phyloP scores from a whole-genome alignment of 2,797 vertebrate species.

The Avahi laniger region DNA sequence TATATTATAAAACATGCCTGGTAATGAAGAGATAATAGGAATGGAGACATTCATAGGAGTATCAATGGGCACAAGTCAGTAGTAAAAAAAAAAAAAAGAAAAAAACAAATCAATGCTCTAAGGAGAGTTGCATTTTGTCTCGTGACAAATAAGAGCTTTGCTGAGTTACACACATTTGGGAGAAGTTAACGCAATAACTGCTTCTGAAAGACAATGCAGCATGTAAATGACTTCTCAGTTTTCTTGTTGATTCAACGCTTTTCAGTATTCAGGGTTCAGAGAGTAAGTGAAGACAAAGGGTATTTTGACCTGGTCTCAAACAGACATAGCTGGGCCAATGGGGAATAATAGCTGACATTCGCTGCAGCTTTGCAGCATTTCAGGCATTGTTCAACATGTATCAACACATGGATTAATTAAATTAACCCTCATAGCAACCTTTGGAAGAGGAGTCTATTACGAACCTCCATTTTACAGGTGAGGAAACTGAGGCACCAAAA shows the following conservation, averaged over 20 bases:
- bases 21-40: slow-evolving; percentile 6
- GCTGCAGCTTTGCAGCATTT: not conserved
- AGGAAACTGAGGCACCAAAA: not conserved
- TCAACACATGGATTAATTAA: not conserved
- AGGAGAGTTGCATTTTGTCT: not conserved
- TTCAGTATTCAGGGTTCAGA: not conserved
- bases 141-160: not conserved
- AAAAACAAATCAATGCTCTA: not conserved
- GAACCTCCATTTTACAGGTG: not conserved
- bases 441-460: not conserved
- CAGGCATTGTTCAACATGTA: not conserved
- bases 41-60: not conserved
- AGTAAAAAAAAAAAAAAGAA: not conserved
- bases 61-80: not conserved
- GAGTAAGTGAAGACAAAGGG: not conserved
- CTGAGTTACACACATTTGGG: not conserved
- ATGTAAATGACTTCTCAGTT: not conserved
- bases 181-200: not conserved
- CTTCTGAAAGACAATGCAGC: not conserved
- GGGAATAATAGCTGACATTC: not conserved
- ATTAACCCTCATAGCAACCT: not conserved
- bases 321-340: not conserved
- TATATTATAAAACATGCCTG: not conserved
- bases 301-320: not conserved
- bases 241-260: not conserved